A percentile compares a stretch with the other conserved stretches of the same genome.
Conservation (phyloP, 2,113 vertebrate species). For the Labeo rohita region DNA sequence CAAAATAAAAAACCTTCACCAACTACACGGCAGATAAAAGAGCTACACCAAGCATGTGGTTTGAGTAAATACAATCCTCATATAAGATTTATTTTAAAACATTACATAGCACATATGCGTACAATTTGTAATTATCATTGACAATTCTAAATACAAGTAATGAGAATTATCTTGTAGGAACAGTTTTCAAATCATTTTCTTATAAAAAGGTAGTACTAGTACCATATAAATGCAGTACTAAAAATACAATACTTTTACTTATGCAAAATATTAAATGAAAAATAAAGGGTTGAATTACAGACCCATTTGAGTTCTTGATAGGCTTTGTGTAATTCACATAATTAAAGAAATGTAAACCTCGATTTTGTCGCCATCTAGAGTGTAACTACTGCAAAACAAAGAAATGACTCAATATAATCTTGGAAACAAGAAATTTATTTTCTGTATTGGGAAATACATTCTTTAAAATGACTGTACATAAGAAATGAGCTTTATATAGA, state of each 20-base stretch:
- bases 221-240: not conserved
- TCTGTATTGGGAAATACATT: slow-evolving; percentile 29
- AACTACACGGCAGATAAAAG: not conserved
- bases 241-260: not conserved
- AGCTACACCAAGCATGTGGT: not conserved
- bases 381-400: not conserved
- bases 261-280: not conserved
- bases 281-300: not conserved
- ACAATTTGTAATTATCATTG: not conserved
- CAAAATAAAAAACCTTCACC: not conserved
- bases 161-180: not conserved
- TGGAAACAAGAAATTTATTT: slow-evolving; percentile 45
- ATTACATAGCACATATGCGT: not conserved
- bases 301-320: not conserved
- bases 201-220: not conserved
- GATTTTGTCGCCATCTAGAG: not conserved
- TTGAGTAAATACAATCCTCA: not conserved
- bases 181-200: not conserved
- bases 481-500: slow-evolving; percentile 33
- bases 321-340: not conserved
- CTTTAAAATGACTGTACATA: slow-evolving; percentile 41
- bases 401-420: not conserved
- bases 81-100: not conserved
- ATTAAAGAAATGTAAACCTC: not conserved
- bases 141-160: not conserved